These are phyloP conservation scores for Tragelaphus imberbis DNA, from an alignment of 2,113 vertebrate species.

Conservation along the genomic window DNA sequence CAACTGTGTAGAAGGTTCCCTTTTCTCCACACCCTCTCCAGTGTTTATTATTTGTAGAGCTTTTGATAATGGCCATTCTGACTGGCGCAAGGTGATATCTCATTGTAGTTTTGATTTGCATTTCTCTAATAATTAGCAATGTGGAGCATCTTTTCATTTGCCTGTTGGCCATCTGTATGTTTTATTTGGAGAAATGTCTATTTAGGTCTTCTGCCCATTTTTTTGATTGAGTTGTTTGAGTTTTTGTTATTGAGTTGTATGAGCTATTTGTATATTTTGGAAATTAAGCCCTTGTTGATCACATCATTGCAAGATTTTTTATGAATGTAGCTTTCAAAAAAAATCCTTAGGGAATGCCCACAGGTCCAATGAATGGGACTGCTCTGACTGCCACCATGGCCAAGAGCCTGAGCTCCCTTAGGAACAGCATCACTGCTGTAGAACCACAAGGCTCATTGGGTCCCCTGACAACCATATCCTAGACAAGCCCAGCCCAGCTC, in stretches of 20 bases:
- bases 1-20: neutral
- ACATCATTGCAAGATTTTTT: neutral
- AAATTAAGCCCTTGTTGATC: neutral
- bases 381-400: neutral
- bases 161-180: neutral
- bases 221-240: neutral
- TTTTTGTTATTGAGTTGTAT: neutral
- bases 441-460: neutral
- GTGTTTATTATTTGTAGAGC: neutral
- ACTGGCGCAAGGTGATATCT: neutral
- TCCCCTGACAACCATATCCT: neutral
- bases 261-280: neutral
- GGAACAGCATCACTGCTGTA: neutral
- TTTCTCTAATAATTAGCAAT: neutral
- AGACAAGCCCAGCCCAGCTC: too few species aligned
- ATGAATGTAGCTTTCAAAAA: neutral
- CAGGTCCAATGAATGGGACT: neutral
- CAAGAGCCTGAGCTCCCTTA: neutral
- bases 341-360: neutral
- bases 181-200: neutral
- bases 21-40: neutral
- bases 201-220: neutral
- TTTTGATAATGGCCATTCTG: neutral
- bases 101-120: neutral
- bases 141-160: neutral